A percentile compares a stretch with the other conserved stretches of the same genome.
Conservation (phyloP, 2,113 vertebrate genomes). For the Cacatua alba region DNA sequence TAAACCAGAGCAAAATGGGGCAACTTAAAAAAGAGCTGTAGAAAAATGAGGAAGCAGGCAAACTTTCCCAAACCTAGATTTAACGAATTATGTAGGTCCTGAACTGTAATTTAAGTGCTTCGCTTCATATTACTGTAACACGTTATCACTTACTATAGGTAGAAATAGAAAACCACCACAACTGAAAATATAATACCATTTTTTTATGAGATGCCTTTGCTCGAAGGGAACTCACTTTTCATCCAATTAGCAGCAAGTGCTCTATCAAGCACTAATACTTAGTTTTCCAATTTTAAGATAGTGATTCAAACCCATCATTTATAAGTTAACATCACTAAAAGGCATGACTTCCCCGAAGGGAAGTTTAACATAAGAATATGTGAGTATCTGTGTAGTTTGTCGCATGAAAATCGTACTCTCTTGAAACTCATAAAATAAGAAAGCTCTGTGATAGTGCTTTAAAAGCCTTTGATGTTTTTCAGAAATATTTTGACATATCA, state of each 20-base stretch:
- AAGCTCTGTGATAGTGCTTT: background rate
- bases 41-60: background rate
- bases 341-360: background rate
- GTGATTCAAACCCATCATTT: background rate
- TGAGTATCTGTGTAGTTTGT: background rate
- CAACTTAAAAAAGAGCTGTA: background rate
- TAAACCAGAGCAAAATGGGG: background rate
- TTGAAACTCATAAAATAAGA: background rate
- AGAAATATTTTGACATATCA: background rate
- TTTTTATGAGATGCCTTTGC: background rate
- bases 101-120: background rate
- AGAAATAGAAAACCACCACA: background rate
- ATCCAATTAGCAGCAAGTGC: background rate
- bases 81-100: background rate
- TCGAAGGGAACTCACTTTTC: background rate
- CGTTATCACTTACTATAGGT: background rate
- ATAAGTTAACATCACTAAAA: background rate
- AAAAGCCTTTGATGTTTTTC: background rate
- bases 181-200: background rate
- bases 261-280: background rate
- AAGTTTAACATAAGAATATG: background rate
- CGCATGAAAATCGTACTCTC: background rate
- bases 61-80: background rate
- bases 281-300: background rate
- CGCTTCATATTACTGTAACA: background rate